These are phyloP conservation scores for Chanos chanos DNA, from an alignment of 2,797 vertebrate species.

Conservation along the genomic window DNA sequence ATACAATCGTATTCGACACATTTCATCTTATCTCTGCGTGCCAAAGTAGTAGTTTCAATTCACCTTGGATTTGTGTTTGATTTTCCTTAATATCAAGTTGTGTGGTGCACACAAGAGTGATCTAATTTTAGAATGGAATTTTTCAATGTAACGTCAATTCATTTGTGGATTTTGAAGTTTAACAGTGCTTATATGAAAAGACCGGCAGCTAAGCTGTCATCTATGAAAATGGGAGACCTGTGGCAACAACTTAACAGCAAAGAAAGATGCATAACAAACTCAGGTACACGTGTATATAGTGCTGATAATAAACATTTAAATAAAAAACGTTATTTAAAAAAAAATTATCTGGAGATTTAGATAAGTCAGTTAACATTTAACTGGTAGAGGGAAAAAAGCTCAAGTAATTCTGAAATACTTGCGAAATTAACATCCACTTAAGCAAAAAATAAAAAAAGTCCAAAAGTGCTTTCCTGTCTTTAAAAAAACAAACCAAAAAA, in stretches of 20 bases:
- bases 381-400: slow-evolving; percentile 41
- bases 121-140: too few relatives aligned
- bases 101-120: too few relatives aligned
- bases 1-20: slow-evolving; percentile 72
- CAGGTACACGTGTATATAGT: slow-evolving; percentile 5
- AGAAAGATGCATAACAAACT: slow-evolving; percentile 14
- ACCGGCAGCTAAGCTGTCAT: too few relatives aligned
- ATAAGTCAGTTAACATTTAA: too few relatives aligned
- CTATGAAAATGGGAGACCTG: neutral
- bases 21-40: slow-evolving; percentile 31
- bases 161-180: too few relatives aligned
- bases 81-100: too few relatives aligned
- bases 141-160: neutral
- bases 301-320: slow-evolving; percentile 16
- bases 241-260: neutral
- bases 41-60: slow-evolving; percentile 7
- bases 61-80: too few relatives aligned
- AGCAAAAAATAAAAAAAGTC: neutral
- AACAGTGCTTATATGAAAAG: too few relatives aligned
- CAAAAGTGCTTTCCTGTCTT: too few relatives aligned
- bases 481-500: too few relatives aligned
- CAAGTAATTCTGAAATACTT: too few relatives aligned
- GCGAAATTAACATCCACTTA: too few relatives aligned
- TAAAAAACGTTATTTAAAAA: slow-evolving; percentile 7
- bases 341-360: slow-evolving; percentile 4